Conservation (phyloP, 2,888 invertebrate species). For the Tridacna gigas region DNA sequence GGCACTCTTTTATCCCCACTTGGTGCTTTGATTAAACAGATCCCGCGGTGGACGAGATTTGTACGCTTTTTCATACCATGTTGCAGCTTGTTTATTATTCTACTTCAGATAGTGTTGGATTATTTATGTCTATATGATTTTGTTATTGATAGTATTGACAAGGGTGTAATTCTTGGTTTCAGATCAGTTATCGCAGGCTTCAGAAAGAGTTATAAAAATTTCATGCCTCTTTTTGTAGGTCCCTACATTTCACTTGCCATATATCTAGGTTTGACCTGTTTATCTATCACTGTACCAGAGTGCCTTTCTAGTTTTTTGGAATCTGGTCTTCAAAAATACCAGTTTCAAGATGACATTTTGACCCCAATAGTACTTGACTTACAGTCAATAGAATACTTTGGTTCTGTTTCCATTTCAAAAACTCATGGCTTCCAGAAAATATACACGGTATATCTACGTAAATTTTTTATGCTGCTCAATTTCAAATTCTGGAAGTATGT, state of each 20-base stretch:
- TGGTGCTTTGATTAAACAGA: not conserved
- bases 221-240: slow-evolving; percentile 56
- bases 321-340: slow-evolving; percentile 28
- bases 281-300: slow-evolving; percentile 42
- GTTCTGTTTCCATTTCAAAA: slow-evolving; percentile 32
- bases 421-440: slow-evolving; percentile 47
- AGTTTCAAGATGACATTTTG: not conserved
- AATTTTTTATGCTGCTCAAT: slow-evolving; percentile 63
- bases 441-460: slow-evolving; percentile 39
- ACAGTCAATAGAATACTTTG: slow-evolving; percentile 30
- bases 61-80: slow-evolving; percentile 41
- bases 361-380: slow-evolving; percentile 8
- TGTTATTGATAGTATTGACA: slow-evolving; percentile 45
- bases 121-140: slow-evolving; percentile 32
- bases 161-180: slow-evolving; percentile 63
- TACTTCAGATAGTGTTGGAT: slow-evolving; percentile 55
- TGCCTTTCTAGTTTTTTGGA: slow-evolving; percentile 41
- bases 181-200: slow-evolving; percentile 61
- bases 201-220: slow-evolving; percentile 48
- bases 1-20: slow-evolving; percentile 32
- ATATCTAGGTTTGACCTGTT: slow-evolving; percentile 40
- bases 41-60: slow-evolving; percentile 20
- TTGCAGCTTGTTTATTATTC: slow-evolving; percentile 44
- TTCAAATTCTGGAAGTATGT: slow-evolving; percentile 56
- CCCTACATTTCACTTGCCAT: slow-evolving; percentile 55